These are phyloP conservation scores for Pachymerium ferrugineum DNA, from an alignment of 2,888 invertebrate species.

Conservation along the genomic window DNA sequence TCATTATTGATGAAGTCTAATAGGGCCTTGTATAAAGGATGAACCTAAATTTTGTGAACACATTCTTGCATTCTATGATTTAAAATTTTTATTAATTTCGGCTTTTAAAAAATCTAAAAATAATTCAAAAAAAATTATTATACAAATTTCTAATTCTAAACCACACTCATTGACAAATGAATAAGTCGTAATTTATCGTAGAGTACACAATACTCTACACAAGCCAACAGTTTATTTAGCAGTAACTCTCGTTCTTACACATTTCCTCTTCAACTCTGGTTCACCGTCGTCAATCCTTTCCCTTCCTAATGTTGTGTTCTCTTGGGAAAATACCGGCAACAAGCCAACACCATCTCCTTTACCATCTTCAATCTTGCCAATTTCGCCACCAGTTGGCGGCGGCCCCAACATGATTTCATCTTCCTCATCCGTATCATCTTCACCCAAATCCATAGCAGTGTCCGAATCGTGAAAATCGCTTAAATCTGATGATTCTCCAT, in stretches of 20 bases:
- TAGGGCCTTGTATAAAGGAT: no score
- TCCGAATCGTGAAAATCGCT: slow-evolving; percentile 33
- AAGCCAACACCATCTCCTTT: not conserved
- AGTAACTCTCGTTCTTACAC: slow-evolving; percentile 32
- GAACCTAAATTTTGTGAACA: no score
- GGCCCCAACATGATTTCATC: not conserved
- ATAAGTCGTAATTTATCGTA: no score
- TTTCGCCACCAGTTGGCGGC: not conserved
- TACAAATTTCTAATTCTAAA: no score
- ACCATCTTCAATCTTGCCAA: not conserved
- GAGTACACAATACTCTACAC: not conserved
- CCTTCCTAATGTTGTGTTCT: not conserved
- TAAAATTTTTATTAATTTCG: no score
- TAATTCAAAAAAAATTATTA: no score
- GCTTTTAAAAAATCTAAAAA: not conserved
- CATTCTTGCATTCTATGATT: no score
- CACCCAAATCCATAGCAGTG: slow-evolving; percentile 13
- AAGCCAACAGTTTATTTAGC: slow-evolving; percentile 29
- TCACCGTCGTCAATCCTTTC: slow-evolving; percentile 26
- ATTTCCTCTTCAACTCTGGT: slow-evolving; percentile 35
- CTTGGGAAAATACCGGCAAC: slow-evolving; percentile 18
- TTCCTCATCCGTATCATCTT: not conserved
- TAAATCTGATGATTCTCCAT: slow-evolving; percentile 32
- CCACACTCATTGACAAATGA: no score
- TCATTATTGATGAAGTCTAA: no score